These are phyloP conservation scores for Samia ricini DNA, from an alignment of 1,140 invertebrate genomes.

Conservation along the genomic window DNA sequence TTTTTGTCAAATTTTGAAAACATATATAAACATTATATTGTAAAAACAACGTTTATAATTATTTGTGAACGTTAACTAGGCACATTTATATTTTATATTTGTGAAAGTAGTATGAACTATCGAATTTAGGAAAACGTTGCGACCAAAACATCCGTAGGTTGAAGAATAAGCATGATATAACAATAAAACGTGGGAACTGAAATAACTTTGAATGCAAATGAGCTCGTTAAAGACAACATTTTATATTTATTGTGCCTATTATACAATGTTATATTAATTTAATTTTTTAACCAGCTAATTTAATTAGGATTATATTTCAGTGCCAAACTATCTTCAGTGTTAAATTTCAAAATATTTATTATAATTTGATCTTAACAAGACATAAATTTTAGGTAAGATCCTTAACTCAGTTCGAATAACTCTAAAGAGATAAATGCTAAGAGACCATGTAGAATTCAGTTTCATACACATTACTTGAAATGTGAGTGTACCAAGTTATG, in stretches of 20 bases:
- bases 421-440: too few relatives aligned
- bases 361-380: neutral
- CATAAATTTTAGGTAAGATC: too few relatives aligned
- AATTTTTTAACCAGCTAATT: neutral
- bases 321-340: neutral
- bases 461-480: too few relatives aligned
- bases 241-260: conserved; percentile 19
- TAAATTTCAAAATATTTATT: neutral
- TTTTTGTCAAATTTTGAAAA: too few relatives aligned
- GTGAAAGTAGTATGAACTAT: neutral
- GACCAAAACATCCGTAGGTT: neutral
- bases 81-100: too few relatives aligned
- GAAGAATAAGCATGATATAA: conserved; percentile 17
- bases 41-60: too few relatives aligned
- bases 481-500: too few relatives aligned
- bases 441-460: too few relatives aligned
- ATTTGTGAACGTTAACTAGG: too few relatives aligned
- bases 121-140: neutral
- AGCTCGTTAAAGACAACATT: conserved; percentile 31
- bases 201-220: conserved; percentile 33
- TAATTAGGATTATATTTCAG: neutral
- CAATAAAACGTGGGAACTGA: conserved; percentile 37
- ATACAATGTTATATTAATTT: conserved; percentile 1
- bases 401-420: too few relatives aligned
- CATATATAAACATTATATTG: too few relatives aligned